These are phyloP conservation scores for Ancistrus triradiatus DNA, from an alignment of 2,113 vertebrate genomes.

Conservation along the genomic window DNA sequence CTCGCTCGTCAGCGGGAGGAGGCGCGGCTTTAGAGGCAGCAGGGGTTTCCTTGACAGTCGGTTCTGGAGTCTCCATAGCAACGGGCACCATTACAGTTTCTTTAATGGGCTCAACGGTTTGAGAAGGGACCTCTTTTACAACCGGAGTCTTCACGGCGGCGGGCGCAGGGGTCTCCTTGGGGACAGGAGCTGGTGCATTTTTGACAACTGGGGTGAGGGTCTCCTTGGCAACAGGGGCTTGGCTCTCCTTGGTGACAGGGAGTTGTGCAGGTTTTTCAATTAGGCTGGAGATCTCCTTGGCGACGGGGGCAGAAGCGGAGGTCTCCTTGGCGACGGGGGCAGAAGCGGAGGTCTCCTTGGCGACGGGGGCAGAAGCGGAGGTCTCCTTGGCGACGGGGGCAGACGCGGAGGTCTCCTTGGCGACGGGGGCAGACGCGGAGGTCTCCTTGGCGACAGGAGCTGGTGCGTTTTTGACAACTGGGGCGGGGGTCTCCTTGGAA, in stretches of 20 bases:
- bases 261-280: neutral
- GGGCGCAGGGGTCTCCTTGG: constrained; percentile 5
- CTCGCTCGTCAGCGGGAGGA: constrained; percentile 51
- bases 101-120: neutral
- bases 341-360: neutral
- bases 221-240: neutral
- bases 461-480: constrained; percentile 39
- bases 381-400: neutral
- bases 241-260: neutral
- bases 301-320: constrained; percentile 7
- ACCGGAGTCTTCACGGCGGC: neutral
- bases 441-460: constrained; percentile 24
- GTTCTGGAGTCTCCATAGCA: constrained; percentile 22
- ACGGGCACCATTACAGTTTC: neutral
- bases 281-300: neutral
- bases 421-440: neutral
- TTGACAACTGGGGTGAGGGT: neutral
- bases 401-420: constrained; percentile 20
- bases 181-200: neutral
- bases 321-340: neutral
- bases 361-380: neutral
- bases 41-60: neutral
- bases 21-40: constrained; percentile 22
- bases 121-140: neutral
- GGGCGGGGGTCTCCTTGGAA: constrained; percentile 9